Evolutionary conservation across 2,888 invertebrate species (phyloP), one percentile per base, ranked within the genome.

Genomic region (Agrotis exclamationis): DNA sequence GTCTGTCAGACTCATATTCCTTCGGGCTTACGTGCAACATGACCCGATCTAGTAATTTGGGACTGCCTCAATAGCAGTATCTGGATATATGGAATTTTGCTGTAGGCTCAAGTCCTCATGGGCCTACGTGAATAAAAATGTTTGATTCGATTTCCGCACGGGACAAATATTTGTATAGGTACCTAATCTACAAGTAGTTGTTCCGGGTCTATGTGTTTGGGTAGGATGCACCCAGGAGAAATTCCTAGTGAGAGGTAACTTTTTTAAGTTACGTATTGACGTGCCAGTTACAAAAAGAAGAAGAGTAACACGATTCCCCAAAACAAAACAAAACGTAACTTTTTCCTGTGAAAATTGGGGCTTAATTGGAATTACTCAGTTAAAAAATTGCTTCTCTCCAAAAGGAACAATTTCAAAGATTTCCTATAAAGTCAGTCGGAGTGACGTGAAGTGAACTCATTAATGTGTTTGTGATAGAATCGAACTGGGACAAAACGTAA

Each of bases 381-480:
- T 33, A 63, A 70, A 80, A 71, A 69, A 67, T 28, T 51, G 33
- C 44, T 16, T 16, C 24, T 18, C 39, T 39, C 45, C 45, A 53
- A 74, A n/a, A 64, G 22, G 24, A 54, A 63, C 69, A 72, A 59
- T 48, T 50, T 70, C 69, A 58, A n/a, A 68, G 63, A 80, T 76
- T 68, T 68, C 76, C 50, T 70, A 64, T 77, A 74, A 81, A 82
- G 68, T 85, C 80, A 84, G 69, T 78, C 65, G 72, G 66, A 84
- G 79, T 79, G 72, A 86, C 82, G 84, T 84, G 81, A 85, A 86
- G 87, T 86, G 79, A 83, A 82, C 78, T 85, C 80, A 86, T 82
- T 88, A 88, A 88, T 87, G 85, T 89, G 85, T 88, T 86, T 86
- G 88, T 80, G 83, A 83, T 82, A 80, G 85, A 87, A 88, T 88